Conservation (phyloP, 2,888 invertebrate genomes). For the Harpalus rubripes region DNA sequence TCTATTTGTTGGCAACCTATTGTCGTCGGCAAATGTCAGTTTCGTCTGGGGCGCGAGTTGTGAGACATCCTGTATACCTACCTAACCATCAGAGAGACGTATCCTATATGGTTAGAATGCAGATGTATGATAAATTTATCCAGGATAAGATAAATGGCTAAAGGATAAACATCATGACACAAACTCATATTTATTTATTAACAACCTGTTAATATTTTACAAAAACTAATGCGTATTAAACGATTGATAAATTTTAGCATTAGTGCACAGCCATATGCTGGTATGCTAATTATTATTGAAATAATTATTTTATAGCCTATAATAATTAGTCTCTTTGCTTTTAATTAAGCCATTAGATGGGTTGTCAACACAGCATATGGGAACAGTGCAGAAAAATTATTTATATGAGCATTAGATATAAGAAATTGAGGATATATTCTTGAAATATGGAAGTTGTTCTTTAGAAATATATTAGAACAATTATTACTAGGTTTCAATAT, state of each 20-base stretch:
- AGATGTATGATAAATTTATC: background rate
- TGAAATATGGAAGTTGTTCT: background rate
- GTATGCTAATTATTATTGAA: constrained; percentile 3
- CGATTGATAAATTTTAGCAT: background rate
- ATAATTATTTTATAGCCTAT: background rate
- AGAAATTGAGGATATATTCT: background rate
- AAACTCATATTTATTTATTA: background rate
- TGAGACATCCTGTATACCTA: too few species aligned
- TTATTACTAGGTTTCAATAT: background rate
- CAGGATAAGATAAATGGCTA: background rate
- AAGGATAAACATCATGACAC: background rate
- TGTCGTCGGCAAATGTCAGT: too few species aligned
- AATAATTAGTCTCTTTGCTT: background rate
- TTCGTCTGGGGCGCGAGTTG: too few species aligned
- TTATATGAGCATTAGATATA: background rate
- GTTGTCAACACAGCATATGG: background rate
- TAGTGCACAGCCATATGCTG: background rate
- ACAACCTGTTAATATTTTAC: background rate
- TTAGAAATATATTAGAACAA: background rate
- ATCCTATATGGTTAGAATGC: too few species aligned
- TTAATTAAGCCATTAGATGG: background rate
- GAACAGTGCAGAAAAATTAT: background rate
- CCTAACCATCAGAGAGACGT: too few species aligned
- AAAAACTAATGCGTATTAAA: background rate
- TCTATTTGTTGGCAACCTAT: too few species aligned